Percentiles rank a stretch among this genome's conserved stretches.
phyloP scores from a whole-genome alignment of 2,888 invertebrate species.

The Brenthis hecate region DNA sequence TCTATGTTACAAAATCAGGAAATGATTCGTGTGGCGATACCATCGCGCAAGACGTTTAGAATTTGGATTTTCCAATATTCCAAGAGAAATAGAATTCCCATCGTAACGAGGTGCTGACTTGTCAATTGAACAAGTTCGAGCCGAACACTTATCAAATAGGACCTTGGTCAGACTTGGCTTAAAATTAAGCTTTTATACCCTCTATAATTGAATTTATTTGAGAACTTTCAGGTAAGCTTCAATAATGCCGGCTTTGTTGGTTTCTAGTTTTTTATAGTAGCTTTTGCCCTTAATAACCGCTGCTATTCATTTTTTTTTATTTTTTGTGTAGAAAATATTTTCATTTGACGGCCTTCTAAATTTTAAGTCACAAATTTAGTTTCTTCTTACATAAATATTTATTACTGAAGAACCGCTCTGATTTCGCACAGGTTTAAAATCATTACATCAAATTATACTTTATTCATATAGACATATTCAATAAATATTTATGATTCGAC shows the following conservation, averaged over 20 bases:
- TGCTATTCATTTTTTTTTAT: not conserved
- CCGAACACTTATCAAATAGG: constrained; percentile 29
- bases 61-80: constrained; percentile 41
- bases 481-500: too few relatives aligned
- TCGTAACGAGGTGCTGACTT: constrained; percentile 40
- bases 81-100: constrained; percentile 37
- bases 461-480: too few relatives aligned
- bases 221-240: constrained; percentile 10
- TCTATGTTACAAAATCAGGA: not conserved
- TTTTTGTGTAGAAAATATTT: too few relatives aligned
- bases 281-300: not conserved
- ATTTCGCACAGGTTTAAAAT: too few relatives aligned
- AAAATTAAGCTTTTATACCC: constrained; percentile 24
- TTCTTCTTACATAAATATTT: too few relatives aligned
- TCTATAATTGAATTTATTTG: constrained; percentile 25
- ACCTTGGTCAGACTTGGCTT: constrained; percentile 22
- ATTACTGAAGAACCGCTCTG: too few relatives aligned
- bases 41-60: constrained; percentile 33
- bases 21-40: constrained; percentile 18
- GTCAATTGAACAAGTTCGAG: constrained; percentile 37
- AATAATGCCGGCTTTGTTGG: not conserved
- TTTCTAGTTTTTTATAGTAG: not conserved
- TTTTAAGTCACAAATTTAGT: too few relatives aligned
- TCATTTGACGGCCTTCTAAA: too few relatives aligned
- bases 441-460: too few relatives aligned